These are phyloP conservation scores for Spermophilus dauricus DNA, from an alignment of 2,113 vertebrate species.

Conservation along the genomic window DNA sequence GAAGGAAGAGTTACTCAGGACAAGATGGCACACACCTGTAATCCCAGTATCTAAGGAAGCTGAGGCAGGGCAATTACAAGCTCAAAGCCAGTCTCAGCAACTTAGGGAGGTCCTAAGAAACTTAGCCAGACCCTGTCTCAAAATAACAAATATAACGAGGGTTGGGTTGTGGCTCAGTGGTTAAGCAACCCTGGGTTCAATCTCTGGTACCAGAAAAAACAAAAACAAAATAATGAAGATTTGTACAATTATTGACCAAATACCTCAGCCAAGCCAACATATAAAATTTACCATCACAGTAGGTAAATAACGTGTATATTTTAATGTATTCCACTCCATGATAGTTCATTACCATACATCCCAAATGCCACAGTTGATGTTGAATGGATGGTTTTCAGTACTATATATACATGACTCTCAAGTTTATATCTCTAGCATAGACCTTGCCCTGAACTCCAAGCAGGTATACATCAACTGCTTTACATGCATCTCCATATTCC, in stretches of 20 bases:
- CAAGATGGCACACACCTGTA: too few relatives aligned
- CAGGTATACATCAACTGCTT: background rate
- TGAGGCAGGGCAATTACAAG: too few relatives aligned
- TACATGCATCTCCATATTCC: background rate
- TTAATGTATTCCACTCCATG: background rate
- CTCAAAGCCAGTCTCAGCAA: too few relatives aligned
- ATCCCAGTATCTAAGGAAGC: too few relatives aligned
- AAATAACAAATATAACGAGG: too few relatives aligned
- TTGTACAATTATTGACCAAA: background rate
- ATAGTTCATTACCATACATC: background rate
- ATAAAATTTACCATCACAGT: background rate
- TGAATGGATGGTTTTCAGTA: background rate
- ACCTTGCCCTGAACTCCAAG: background rate
- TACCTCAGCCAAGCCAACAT: background rate
- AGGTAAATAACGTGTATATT: background rate
- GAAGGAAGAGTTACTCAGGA: background rate
- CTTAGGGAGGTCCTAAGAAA: too few relatives aligned
- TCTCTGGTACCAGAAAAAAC: too few relatives aligned
- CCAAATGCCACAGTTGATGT: fast-evolving
- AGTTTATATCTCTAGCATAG: background rate
- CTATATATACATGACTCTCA: background rate
- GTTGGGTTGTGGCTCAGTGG: too few relatives aligned
- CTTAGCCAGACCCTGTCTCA: too few relatives aligned
- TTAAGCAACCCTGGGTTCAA: too few relatives aligned
- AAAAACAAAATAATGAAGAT: too few relatives aligned